Evolutionary conservation across 2,797 vertebrate genomes (phyloP).

Genomic region (Sebastolobus altivelis): DNA sequence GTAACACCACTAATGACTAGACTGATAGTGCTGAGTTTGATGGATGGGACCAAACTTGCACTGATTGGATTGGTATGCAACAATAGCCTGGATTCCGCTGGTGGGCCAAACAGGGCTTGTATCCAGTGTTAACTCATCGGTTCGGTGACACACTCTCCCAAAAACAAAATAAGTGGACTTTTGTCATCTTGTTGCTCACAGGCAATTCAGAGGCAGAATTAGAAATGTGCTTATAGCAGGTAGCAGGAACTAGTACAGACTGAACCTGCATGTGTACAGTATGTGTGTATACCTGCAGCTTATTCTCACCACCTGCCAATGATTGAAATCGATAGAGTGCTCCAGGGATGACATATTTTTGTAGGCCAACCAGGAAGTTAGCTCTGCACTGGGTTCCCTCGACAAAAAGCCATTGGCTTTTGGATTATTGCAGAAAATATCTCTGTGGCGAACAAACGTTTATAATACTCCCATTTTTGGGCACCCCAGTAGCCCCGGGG

Average conservation of each 20-base stretch:
- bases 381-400: no score
- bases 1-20: slow-evolving; percentile 70
- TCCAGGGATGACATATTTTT: no score
- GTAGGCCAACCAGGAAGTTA: no score
- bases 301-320: no score
- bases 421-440: no score
- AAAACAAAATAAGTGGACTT: background rate
- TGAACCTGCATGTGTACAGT: background rate
- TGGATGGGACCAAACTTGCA: slow-evolving; percentile 57
- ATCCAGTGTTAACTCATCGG: slow-evolving; percentile 40
- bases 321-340: background rate
- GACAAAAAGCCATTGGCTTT: no score
- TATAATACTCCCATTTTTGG: no score
- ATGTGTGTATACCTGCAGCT: background rate
- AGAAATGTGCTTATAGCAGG: background rate
- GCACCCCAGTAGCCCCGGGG: no score
- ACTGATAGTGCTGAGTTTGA: slow-evolving; percentile 73
- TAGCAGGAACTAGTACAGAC: background rate
- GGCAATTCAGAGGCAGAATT: background rate
- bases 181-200: background rate
- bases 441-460: no score
- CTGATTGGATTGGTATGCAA: slow-evolving; percentile 56
- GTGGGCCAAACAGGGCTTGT: background rate
- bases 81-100: slow-evolving; percentile 44
- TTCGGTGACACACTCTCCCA: background rate